Base-by-base conservation (phyloP, 2,113 vertebrate species). In the Anseranas semipalmata region DNA sequence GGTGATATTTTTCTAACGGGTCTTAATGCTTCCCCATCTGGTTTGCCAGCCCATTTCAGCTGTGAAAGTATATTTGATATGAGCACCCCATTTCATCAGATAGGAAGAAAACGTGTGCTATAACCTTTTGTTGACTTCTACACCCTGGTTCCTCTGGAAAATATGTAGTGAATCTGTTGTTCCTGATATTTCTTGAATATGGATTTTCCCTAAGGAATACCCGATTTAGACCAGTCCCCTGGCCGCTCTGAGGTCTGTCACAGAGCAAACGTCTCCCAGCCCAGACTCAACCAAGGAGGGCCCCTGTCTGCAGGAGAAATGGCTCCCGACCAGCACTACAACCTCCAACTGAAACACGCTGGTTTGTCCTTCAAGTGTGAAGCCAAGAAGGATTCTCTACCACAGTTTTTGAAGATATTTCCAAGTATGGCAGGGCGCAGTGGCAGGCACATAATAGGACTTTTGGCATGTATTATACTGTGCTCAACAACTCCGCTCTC, bases 381-480 rank as follows among this genome's bases (percentile, higher is more conserved):
- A 96, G 56, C 48, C 43, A 75, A 12, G 37, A 78, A 86, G 14
- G 50, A 65, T 50, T 84, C 56, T 76, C 74, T 72, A 93, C 48
- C 45, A 65, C n/a, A 72, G 62, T n/a, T 94, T 96, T 90, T 95
- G 68, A 92, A 77, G 28, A 6, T 81, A 90, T 96, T 97, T 95
- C 93, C 93, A 95, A 97, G 92, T 94, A 96, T 96, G 96, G 94
- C 95, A 95, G 79, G 68, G 83, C 2, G 15, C 83, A 95, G 83
- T 81, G 95, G 83, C 88, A 95, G 82, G 88, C 90, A 78, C 52
- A 78, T 93, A 93, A 94, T 90, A 92, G 92, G 76, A 39, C 68
- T 94, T 90, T 89, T 94, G 96, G 96, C 88, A 62, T 93, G 76
- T 89, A 72, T 94, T 93, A 65, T 86, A 82, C 76, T 91, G 76